A percentile compares a stretch with the other conserved stretches of the same genome.
These are phyloP conservation scores for Helicoverpa armigera DNA, from an alignment of 1,140 invertebrate genomes.

Conservation along the genomic window DNA sequence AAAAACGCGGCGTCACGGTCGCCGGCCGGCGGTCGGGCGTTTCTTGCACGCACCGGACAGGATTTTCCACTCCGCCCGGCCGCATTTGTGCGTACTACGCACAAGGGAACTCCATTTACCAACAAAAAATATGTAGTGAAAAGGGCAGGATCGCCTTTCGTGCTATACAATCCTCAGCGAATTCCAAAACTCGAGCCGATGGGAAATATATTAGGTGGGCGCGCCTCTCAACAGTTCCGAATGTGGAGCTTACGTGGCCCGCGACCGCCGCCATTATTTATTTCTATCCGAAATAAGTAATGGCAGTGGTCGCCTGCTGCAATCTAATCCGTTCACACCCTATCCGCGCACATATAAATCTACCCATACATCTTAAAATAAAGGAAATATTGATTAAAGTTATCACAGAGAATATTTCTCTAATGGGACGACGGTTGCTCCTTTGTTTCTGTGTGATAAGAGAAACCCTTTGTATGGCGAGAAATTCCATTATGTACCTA, in stretches of 20 bases:
- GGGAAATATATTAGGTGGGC: slow-evolving; percentile 48
- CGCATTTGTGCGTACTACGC: slow-evolving; percentile 71
- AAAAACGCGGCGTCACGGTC: slow-evolving; percentile 71
- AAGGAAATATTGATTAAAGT: slow-evolving; percentile 14
- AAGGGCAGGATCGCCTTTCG: slow-evolving; percentile 57
- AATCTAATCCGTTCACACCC: slow-evolving; percentile 26
- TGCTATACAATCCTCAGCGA: slow-evolving; percentile 39
- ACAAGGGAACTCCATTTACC: slow-evolving; percentile 78
- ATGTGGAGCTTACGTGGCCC: neutral
- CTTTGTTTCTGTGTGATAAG: slow-evolving; percentile 10
- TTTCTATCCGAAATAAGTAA: slow-evolving; percentile 24
- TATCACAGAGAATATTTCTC: neutral
- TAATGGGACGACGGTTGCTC: slow-evolving; percentile 2
- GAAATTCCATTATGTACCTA: neutral
- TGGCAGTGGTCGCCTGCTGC: slow-evolving; percentile 12
- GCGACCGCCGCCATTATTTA: too few species aligned
- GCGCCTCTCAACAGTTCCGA: slow-evolving; percentile 26
- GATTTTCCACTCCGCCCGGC: slow-evolving; percentile 71
- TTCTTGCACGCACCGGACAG: slow-evolving; percentile 68
- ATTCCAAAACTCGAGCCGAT: slow-evolving; percentile 45
- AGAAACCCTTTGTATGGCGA: neutral
- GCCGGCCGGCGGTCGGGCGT: slow-evolving; percentile 53
- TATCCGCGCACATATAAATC: neutral
- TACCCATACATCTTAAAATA: neutral
- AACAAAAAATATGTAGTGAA: slow-evolving; percentile 70